These are phyloP conservation scores for Hypercompe scribonia DNA, from an alignment of 2,888 invertebrate species.

Conservation along the genomic window DNA sequence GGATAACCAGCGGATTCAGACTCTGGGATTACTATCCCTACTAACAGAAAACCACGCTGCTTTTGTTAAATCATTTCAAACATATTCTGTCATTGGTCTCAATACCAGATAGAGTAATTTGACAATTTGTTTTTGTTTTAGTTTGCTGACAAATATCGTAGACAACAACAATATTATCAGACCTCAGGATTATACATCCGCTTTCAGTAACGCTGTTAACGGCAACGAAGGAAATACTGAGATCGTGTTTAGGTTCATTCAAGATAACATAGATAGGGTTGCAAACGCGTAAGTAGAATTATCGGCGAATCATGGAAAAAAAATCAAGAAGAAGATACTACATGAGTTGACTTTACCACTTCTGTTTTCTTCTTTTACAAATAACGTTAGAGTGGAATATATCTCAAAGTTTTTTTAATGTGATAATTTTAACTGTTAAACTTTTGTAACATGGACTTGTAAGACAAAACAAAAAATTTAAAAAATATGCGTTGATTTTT, in stretches of 20 bases:
- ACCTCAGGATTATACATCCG: constrained; percentile 78
- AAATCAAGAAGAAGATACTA: not conserved
- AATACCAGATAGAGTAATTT: not conserved
- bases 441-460: too few relatives aligned
- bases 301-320: not conserved
- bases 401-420: too few relatives aligned
- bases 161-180: constrained; percentile 71
- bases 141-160: constrained; percentile 68
- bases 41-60: not conserved
- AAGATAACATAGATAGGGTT: constrained; percentile 60
- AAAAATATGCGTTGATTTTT: too few relatives aligned
- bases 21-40: too few relatives aligned
- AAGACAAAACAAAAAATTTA: too few relatives aligned
- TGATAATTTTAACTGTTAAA: too few relatives aligned
- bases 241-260: constrained; percentile 83
- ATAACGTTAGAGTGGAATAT: too few relatives aligned
- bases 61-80: not conserved
- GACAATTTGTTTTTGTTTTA: constrained; percentile 37
- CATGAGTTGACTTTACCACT: too few relatives aligned
- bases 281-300: constrained; percentile 66
- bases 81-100: not conserved
- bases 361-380: too few relatives aligned
- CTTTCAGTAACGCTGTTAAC: constrained; percentile 80
- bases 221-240: constrained; percentile 86
- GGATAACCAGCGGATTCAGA: too few relatives aligned